Evolutionary conservation across 23 tunicate species (phyloP), one percentile per base, ranked within the genome.

Genomic region (Phallusia fumigata): DNA sequence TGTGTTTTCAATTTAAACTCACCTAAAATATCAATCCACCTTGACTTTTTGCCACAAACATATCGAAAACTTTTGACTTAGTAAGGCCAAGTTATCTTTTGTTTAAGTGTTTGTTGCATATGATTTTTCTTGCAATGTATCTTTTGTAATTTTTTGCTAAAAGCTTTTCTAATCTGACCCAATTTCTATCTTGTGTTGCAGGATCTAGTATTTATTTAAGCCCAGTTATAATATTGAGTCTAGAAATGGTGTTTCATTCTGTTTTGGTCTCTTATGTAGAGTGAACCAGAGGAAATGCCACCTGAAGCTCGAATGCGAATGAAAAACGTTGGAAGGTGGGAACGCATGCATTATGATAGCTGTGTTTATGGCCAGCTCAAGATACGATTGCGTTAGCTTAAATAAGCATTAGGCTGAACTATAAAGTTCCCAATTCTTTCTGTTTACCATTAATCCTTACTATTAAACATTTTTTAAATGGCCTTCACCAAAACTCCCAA

Each of bases 241-340:
- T 58, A 58, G 28, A 24, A 58, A 58, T 58, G 69, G 26, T 24
- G 26, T 58, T 58, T 58, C 15, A 58, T 58, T 24, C 28, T 58
- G 69, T 58, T 58, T 58, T 58, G 69, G 36, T 77, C 26, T 40
- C 44, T 44, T 28, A 8, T 77, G 81, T 74, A 92, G 97, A 92
- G 97, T 64, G 97, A 92, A 65, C 97, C 97, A 33, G 98, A 94
- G 80, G 98, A 94, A 79, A 94, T 94, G 88, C 98, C 98, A 13
- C 32, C 83, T 0, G 98, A 94, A 86, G 98, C 98, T 51, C 82
- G 88, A 30, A 94, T 94, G 98, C 84, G 98, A 75, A 94, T 94
- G 98, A 94, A 83, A 65, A 94, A 94, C 74, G 79, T 94, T 64
- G 98, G 98, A 82, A 88, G 98, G 98, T 93, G 47, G 34, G 31